Percentiles rank a stretch among this genome's conserved stretches.
Evolutionary conservation across 2,113 vertebrate species (phyloP).

Genomic region (Epinephelus fuscoguttatus): DNA sequence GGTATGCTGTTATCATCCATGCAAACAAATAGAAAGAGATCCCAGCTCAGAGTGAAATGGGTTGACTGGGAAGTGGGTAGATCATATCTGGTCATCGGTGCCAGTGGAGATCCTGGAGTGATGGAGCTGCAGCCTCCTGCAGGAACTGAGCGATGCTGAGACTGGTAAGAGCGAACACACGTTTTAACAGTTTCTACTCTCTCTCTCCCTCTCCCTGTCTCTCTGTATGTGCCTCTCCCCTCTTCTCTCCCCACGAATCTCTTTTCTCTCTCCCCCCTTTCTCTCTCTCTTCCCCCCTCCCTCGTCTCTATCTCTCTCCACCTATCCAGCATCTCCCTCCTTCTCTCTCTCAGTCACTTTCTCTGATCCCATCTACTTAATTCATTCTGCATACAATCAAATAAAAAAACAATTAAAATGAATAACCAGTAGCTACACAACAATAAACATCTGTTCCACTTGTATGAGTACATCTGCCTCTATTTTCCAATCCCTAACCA

Average conservation of each 20-base stretch:
- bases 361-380: conserved; percentile 17
- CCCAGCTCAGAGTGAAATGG: conserved; percentile 55
- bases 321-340: conserved; percentile 20
- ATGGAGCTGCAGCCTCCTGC: conserved; percentile 69
- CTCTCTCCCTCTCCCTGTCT: conserved; percentile 43
- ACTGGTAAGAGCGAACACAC: conserved; percentile 61
- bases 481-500: not conserved
- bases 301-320: conserved; percentile 26
- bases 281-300: conserved; percentile 20
- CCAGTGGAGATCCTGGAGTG: conserved; percentile 68
- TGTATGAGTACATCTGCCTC: not conserved
- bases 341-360: not conserved
- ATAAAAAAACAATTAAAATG: conserved; percentile 14
- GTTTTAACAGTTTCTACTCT: conserved; percentile 77
- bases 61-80: conserved; percentile 38
- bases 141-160: conserved; percentile 64
- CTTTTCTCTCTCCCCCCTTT: conserved; percentile 24
- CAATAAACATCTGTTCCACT: conserved; percentile 47
- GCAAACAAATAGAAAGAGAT: conserved; percentile 50
- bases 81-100: conserved; percentile 63
- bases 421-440: conserved; percentile 6
- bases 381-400: conserved; percentile 27
- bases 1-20: conserved; percentile 67
- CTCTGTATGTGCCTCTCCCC: conserved; percentile 32
- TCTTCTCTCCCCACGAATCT: conserved; percentile 24